Base-by-base conservation (phyloP, 1,140 invertebrate species). In the Ostrea denselamellosa region DNA sequence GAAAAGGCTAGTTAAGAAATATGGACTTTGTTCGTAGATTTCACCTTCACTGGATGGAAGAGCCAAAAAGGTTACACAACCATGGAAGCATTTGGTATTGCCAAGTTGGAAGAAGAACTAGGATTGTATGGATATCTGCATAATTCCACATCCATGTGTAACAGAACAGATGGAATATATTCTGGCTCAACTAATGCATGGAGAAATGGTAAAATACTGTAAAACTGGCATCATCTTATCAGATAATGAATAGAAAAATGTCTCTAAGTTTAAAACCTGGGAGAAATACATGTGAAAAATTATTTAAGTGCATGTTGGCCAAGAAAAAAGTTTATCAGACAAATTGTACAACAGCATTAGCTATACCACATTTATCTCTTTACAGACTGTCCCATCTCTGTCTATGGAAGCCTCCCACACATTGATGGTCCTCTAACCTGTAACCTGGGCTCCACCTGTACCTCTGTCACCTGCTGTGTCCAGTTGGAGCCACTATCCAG, bases 101-200 rank as follows among this genome's bases (percentile, higher is more conserved):
- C 83, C 19, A 62, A 58, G 83, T 28, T 85, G 5, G 83, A 85
- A 28, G 53, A 85, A 9, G 83, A 85, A 34, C 51, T 56, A 12
- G 83, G 53, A 34, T 8, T 85, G 53, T 85, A 85, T 58, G 83
- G 83, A 19, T 85, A 85, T 56, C 83, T 85, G 28, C 28, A 85
- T 7, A 54, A 85, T 44, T 12, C 54, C 22, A 54, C 8, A 5
- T 34, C 51, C n/a, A 34, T 44, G 22, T 85, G 83, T 85, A 54
- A 85, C 54, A 52, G 53, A 54, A 85, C 53, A 0, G 54, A n/a
- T 25, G 83, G 83, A 34, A 62, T 85, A 28, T 85, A 25, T 62
- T 25, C 53, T 62, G 54, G 54, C 54, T 58, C 52, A 10, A 85
- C 53, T 19, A 58, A 85, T 85, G 83, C 53, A 14, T 85, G 83